phyloP scores from a whole-genome alignment of 37 sponge, comb jelly and placozoan species.

The Hormiphora californensis region DNA sequence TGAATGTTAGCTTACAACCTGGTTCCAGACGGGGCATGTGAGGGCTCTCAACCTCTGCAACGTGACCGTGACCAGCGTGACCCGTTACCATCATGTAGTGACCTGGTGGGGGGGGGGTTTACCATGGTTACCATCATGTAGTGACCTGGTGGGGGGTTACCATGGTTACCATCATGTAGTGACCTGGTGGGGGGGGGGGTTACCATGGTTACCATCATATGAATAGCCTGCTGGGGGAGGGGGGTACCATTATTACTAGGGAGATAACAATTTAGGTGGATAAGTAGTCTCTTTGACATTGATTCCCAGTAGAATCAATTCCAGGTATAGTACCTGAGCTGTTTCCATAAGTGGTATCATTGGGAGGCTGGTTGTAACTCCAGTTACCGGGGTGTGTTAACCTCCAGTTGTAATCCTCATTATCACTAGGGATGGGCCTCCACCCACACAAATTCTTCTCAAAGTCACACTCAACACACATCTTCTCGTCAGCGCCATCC shows the following conservation, averaged over 20 bases:
- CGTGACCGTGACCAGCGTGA: background rate
- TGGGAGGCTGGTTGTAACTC: background rate
- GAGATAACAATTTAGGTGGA: no score
- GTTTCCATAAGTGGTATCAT: slow-evolving; percentile 20
- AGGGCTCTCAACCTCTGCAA: background rate
- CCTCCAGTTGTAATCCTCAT: slow-evolving; percentile 16
- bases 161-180: no score
- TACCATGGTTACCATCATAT: no score
- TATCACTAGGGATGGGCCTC: background rate
- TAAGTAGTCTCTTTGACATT: no score
- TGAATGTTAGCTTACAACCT: slow-evolving; percentile 26
- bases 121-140: no score
- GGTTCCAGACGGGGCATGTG: background rate
- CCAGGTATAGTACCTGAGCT: background rate
- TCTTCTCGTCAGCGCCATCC: slow-evolving; percentile 47
- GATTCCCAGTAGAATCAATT: no score
- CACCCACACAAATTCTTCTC: slow-evolving; percentile 46
- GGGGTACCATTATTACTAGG: no score
- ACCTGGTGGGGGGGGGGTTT: background rate
- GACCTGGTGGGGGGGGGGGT: background rate
- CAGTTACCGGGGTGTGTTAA: background rate
- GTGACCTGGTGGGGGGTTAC: background rate
- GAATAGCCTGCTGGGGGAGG: background rate
- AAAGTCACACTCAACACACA: slow-evolving; percentile 50
- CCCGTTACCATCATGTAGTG: background rate